Evolutionary conservation across 2,888 invertebrate species (phyloP).

Genomic region (Pantelozetes paolii): DNA sequence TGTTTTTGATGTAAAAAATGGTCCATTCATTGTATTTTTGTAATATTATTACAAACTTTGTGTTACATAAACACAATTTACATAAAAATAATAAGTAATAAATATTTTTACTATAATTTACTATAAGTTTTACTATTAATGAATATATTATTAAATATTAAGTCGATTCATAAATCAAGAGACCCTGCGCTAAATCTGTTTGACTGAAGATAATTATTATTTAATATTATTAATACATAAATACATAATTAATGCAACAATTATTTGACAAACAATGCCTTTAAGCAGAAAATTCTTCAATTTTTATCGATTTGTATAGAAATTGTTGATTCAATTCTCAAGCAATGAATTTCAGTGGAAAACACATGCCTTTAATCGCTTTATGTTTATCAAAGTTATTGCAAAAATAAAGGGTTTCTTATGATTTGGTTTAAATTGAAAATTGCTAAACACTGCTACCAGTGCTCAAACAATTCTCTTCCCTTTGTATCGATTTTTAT

Average conservation of each 20-base stretch:
- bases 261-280: background rate
- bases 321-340: too few species aligned
- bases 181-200: background rate
- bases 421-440: too few species aligned
- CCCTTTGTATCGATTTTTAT: too few species aligned
- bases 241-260: conserved; percentile 17
- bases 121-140: conserved; percentile 11
- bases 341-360: too few species aligned
- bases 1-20: background rate
- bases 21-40: background rate
- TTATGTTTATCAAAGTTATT: too few species aligned
- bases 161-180: conserved; percentile 33
- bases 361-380: too few species aligned
- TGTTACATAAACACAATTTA: conserved; percentile 31
- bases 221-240: conserved; percentile 11
- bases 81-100: background rate
- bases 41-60: conserved; percentile 22
- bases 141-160: conserved; percentile 33
- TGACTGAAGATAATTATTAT: background rate
- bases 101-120: background rate
- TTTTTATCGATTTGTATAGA: background rate
- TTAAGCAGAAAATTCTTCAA: background rate
- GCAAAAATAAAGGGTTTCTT: too few species aligned
- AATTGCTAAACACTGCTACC: too few species aligned
- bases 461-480: too few species aligned